A percentile compares a stretch with the other conserved stretches of the same genome.
phyloP scores from a whole-genome alignment of 2,113 vertebrate genomes.

The Pavo muticus region DNA sequence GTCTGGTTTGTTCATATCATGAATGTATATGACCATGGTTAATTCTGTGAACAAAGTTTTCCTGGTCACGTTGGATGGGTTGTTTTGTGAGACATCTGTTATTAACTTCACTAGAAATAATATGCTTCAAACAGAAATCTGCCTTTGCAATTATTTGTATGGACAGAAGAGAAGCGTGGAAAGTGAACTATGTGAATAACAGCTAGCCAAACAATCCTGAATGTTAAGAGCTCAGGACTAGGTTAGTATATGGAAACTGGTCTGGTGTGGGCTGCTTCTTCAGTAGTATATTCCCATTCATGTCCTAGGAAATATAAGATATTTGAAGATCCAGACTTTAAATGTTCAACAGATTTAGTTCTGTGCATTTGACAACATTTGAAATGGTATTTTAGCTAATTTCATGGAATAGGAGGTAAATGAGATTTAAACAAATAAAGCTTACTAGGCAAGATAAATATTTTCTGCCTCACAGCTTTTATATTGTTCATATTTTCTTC shows the following conservation, averaged over 20 bases:
- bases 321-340: not conserved
- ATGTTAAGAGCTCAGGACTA: not conserved
- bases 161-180: not conserved
- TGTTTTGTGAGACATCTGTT: not conserved
- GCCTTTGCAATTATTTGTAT: not conserved
- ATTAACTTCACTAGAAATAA: not conserved
- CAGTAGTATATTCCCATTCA: not conserved
- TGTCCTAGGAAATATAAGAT: not conserved
- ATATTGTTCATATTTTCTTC: not conserved
- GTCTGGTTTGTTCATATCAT: not conserved
- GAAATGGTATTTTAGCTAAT: conserved; percentile 1
- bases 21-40: not conserved
- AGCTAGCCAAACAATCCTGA: not conserved
- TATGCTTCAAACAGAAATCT: not conserved
- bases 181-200: not conserved
- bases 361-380: not conserved
- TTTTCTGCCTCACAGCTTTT: too few species aligned
- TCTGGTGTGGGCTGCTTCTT: too few species aligned
- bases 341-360: not conserved
- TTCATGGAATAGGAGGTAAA: not conserved
- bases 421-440: conserved; percentile 21
- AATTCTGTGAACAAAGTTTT: not conserved
- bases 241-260: not conserved
- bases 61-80: not conserved
- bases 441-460: not conserved